These are phyloP conservation scores for Monodelphis domestica DNA, from an alignment of 2,797 vertebrate genomes.

Conservation along the genomic window DNA sequence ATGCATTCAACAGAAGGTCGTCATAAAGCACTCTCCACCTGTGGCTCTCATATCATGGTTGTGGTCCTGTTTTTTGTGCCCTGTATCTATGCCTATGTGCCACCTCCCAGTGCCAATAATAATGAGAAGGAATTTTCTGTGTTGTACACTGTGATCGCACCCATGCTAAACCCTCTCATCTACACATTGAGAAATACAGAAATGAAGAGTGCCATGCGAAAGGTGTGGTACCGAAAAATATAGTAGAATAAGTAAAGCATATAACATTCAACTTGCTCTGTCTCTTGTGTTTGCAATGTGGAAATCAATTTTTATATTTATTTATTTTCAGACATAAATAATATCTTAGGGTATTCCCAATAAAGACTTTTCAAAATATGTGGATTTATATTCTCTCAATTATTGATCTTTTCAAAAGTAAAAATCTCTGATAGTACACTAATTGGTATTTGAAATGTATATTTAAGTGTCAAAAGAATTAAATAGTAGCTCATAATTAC, in stretches of 20 bases:
- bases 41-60: not conserved
- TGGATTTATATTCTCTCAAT: not conserved
- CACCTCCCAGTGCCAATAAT: not conserved
- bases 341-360: not conserved
- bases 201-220: not conserved
- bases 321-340: not conserved
- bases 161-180: conserved; percentile 2
- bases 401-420: not conserved
- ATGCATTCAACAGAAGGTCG: not conserved
- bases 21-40: not conserved
- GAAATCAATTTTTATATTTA: not conserved
- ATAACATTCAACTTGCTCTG: not conserved
- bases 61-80: not conserved
- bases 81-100: not conserved
- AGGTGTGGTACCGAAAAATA: not conserved
- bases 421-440: too few relatives aligned
- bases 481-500: too few relatives aligned
- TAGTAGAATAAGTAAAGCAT: not conserved
- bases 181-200: not conserved
- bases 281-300: not conserved
- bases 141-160: not conserved
- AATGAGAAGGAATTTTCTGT: not conserved
- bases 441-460: too few relatives aligned
- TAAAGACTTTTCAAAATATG: not conserved
- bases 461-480: too few relatives aligned